Percentiles rank a stretch among this genome's conserved stretches.
These are phyloP conservation scores for Sturnira hondurensis DNA, from an alignment of 2,113 vertebrate genomes.

Conservation along the genomic window DNA sequence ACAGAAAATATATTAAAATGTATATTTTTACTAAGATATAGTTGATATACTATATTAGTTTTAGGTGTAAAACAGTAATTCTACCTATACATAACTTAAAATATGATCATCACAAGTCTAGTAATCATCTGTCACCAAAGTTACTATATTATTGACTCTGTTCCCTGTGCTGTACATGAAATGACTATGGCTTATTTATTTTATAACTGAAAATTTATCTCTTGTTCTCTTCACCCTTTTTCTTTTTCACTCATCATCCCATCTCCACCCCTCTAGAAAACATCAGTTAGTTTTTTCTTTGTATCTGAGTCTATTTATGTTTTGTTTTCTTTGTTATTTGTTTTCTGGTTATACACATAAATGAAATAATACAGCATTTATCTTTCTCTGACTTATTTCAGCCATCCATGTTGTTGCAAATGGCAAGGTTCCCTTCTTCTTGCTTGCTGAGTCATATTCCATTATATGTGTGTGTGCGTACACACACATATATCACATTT, in stretches of 20 bases:
- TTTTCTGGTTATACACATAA: not conserved
- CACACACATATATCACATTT: too few relatives aligned
- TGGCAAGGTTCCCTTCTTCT: too few relatives aligned
- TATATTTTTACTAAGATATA: not conserved
- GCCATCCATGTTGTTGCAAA: too few relatives aligned
- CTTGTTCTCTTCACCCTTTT: too few relatives aligned
- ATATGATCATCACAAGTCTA: not conserved
- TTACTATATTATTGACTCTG: not conserved
- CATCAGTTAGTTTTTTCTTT: not conserved
- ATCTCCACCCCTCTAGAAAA: not conserved
- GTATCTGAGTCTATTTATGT: not conserved
- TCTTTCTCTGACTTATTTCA: too few relatives aligned
- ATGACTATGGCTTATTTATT: not conserved
- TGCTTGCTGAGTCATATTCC: too few relatives aligned
- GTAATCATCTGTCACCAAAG: not conserved
- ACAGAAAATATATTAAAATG: not conserved
- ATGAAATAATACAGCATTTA: too few relatives aligned
- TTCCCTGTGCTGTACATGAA: not conserved
- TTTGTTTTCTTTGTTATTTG: not conserved
- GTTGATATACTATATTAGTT: too few relatives aligned
- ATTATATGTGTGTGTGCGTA: too few relatives aligned
- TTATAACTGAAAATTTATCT: not conserved
- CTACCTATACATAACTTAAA: not conserved
- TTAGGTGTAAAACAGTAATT: too few relatives aligned
- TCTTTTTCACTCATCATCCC: not conserved